Evolutionary conservation across 2,113 vertebrate species (phyloP), one percentile per base, ranked within the genome.

Genomic region (Furnarius figulus): DNA sequence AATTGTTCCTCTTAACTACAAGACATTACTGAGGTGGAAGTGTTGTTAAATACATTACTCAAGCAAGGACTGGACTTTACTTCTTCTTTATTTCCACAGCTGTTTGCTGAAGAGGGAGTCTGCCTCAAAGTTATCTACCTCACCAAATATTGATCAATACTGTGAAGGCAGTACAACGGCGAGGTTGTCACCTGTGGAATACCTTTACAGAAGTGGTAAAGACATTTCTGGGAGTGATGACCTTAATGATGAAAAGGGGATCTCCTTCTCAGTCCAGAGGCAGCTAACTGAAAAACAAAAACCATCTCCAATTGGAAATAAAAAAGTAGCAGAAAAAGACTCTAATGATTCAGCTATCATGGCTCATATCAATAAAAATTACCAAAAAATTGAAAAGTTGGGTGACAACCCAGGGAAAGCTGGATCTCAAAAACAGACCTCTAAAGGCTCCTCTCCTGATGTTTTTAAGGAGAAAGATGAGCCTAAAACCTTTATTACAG

Each of bases 71-170:
- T 76, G 19, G 15, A 46, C 42, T 89, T 76, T 55, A 66, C 68
- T 93, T 90, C 33, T 94, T 88, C 21, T 68, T 96, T 97, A 47
- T 93, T 95, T 96, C 68, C 86, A 95, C 96, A 98, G 99, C 82
- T 97, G 97, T 92, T 98, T 98, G 91, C 94, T 98, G 50, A 98
- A 98, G 94, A 98, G 74, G 65, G 98, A 98, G 94, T 89, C 95
- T 95, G 97, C 98, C 56, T 96, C 97, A 70, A 97, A 97, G 9
- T 94, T 97, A 93, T 87, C 98, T 94, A 95, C 98, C 96, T 98
- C 97, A 97, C 35, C 96, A 50, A 85, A 89, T 61, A 93, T 6
- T 46, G 72, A 89, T 58, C 90, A 72, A 14, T 81, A 83, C 70
- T 87, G 77, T 88, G 89, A 80, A 94, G 95, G 42, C 87, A 80